A percentile compares a stretch with the other conserved stretches of the same genome.
Conservation (phyloP, 2,888 invertebrate genomes). For the Lithophane leautieri region DNA sequence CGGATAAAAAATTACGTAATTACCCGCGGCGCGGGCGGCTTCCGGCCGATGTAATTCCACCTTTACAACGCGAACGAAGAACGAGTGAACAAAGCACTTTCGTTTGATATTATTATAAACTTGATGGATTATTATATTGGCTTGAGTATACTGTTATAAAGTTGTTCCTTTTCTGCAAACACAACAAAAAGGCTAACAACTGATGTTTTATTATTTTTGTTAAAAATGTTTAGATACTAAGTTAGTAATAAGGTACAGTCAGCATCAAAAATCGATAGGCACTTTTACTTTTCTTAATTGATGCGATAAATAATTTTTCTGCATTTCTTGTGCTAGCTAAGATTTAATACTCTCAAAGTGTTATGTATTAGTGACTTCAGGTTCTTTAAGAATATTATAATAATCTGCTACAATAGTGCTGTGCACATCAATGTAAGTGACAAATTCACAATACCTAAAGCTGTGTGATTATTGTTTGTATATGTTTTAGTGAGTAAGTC, state of each 20-base stretch:
- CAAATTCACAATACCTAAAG: no score
- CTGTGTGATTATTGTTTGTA: no score
- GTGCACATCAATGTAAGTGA: no score
- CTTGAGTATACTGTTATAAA: background rate
- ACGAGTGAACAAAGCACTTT: constrained; percentile 31
- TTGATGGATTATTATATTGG: background rate
- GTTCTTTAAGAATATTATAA: no score
- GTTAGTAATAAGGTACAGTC: background rate
- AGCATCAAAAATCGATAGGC: background rate
- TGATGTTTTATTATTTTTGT: background rate
- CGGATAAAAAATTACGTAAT: constrained; percentile 67
- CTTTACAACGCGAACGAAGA: constrained; percentile 18
- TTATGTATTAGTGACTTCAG: no score
- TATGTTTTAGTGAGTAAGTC: no score
- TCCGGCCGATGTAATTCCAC: constrained; percentile 58
- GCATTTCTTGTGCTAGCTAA: background rate
- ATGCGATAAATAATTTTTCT: background rate
- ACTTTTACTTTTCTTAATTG: background rate
- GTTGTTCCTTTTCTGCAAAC: background rate
- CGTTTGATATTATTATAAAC: background rate
- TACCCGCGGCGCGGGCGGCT: constrained; percentile 48
- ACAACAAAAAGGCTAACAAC: background rate
- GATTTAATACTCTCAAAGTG: no score
- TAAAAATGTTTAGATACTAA: background rate
- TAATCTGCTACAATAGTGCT: no score